phyloP scores from a whole-genome alignment of 2,888 invertebrate genomes.

The Diadromus collaris region DNA sequence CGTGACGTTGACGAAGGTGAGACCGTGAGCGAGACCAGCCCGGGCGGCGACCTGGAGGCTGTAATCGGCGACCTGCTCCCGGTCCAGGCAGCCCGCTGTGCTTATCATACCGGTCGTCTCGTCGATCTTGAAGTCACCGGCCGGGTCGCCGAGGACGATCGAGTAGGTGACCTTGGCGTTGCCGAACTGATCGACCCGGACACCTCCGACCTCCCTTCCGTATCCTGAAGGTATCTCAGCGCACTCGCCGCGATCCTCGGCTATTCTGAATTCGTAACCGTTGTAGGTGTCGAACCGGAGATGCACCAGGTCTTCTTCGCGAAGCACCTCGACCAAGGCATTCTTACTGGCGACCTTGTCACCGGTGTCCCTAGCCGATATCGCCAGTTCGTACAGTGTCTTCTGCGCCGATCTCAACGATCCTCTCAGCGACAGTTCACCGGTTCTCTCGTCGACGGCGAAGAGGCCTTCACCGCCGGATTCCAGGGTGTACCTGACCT shows the following conservation, averaged over 20 bases:
- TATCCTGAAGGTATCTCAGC: slow-evolving; percentile 78
- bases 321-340: slow-evolving; percentile 91
- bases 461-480: slow-evolving; percentile 91
- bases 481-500: slow-evolving; percentile 89
- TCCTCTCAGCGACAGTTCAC: slow-evolving; percentile 87
- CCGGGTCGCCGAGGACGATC: slow-evolving; percentile 91
- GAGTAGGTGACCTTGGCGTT: slow-evolving; percentile 84
- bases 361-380: slow-evolving; percentile 92
- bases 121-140: slow-evolving; percentile 90
- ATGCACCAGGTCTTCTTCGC: slow-evolving; percentile 86
- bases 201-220: slow-evolving; percentile 89
- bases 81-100: slow-evolving; percentile 90
- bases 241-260: slow-evolving; percentile 89
- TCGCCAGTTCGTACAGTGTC: slow-evolving; percentile 86
- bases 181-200: slow-evolving; percentile 82
- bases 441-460: slow-evolving; percentile 89
- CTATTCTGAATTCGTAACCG: slow-evolving; percentile 91
- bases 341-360: slow-evolving; percentile 87
- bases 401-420: slow-evolving; percentile 85
- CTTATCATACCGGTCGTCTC: slow-evolving; percentile 89
- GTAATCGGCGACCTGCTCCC: slow-evolving; percentile 90
- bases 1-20: slow-evolving; percentile 90
- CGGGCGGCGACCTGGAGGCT: slow-evolving; percentile 91
- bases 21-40: slow-evolving; percentile 88
- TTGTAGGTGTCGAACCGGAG: slow-evolving; percentile 89